Base-by-base conservation (phyloP, 2,113 vertebrate species). In the Brevimyrus niger region DNA sequence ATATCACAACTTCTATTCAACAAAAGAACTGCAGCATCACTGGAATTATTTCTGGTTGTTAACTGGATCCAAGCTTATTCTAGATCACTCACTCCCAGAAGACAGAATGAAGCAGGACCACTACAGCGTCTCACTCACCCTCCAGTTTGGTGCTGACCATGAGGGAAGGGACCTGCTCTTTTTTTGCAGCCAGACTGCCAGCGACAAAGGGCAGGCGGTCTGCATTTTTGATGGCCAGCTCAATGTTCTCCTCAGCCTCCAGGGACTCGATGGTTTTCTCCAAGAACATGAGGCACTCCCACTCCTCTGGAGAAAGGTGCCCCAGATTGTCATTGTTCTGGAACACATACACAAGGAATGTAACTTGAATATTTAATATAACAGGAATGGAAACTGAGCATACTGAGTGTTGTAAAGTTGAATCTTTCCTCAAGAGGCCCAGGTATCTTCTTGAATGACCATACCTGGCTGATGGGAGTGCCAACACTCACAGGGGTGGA, bases 261-360 rank as follows among this genome's bases (percentile, higher is more conserved):
- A 99, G 89, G 0, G 97, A 97, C 91, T 98, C 96, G 4, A 99
- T 97, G 0, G 98, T 98, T 92, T 98, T 97, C 91, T 99, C 97
- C 90, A 99, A 93, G 94, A 99, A 98, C 94, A 97, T 96, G 92
- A 99, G 93, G 35, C 98, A 98, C 84, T 97, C 98, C 23, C 96
- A 97, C 91, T 99, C 98, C 69, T 98, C 98, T 27, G 96, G 96
- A 0, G 98, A 98, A 55, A 99, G 93, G 90, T 97, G 94, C 90
- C 98, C 97, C 27, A 97, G 95, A 91, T 95, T 97, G 89, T 95
- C 95, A 91, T 97, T 96, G 9, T 95, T 97, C 98, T 99, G 94
- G 42, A 94, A 73, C 3, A 88, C 11, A 23, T 50, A 58, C 50
- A 80, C 42, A 80, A 31, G 31, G n/a, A 55, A 48, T 42, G 15